Conservation (phyloP, 2,113 vertebrate species). For the Diglossa brunneiventris region DNA sequence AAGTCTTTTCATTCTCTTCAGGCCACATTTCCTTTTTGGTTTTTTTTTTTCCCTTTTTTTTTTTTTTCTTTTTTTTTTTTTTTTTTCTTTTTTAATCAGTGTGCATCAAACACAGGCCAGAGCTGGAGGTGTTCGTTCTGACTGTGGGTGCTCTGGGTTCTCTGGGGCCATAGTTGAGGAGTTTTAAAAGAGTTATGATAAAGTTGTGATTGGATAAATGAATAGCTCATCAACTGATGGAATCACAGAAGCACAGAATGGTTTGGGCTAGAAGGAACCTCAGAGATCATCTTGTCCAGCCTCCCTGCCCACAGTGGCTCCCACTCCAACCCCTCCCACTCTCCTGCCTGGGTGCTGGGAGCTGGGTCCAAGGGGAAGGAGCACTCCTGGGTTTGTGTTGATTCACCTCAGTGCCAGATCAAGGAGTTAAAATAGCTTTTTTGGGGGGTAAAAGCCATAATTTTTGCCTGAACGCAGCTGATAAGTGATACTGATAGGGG, state of each 20-base stretch:
- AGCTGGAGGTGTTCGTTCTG: not conserved
- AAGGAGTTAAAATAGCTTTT: not conserved
- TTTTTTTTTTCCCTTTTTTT: not conserved
- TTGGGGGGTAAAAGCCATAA: not conserved
- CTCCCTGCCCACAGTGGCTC: not conserved
- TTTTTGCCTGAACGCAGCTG: not conserved
- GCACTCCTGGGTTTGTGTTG: not conserved
- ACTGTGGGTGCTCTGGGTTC: not conserved
- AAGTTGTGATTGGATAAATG: not conserved
- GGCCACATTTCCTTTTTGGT: not conserved
- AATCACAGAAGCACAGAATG: not conserved
- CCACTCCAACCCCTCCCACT: not conserved
- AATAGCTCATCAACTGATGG: not conserved
- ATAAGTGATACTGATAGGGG: not conserved
- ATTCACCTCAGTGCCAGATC: not conserved
- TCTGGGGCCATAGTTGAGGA: not conserved
- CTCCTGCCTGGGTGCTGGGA: not conserved
- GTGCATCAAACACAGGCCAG: not conserved
- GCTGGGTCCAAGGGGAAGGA: not conserved
- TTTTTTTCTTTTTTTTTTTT: too few species aligned
- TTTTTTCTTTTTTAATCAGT: not conserved
- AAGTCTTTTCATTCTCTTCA: constrained; percentile 32
- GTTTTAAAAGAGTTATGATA: not conserved
- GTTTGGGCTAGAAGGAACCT: not conserved
- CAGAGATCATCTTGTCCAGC: not conserved